Conservation (phyloP, 2,888 invertebrate species). For the Drosophila infuscata region DNA sequence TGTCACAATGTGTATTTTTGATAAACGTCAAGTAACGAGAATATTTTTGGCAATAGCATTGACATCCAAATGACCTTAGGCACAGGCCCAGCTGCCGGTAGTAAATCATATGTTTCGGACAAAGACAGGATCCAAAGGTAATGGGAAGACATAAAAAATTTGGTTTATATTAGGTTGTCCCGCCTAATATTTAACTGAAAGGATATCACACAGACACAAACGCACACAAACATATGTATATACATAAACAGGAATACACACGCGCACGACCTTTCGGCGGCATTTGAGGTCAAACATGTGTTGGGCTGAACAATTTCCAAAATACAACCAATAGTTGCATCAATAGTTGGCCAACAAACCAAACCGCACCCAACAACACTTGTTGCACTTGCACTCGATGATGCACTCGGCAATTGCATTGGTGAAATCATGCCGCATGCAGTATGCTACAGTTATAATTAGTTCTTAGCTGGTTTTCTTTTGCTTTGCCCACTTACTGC, state of each 20-base stretch:
- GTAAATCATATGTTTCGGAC: constrained; percentile 19
- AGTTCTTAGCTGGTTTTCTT: background rate
- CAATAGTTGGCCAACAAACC: constrained; percentile 16
- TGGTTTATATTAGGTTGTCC: constrained; percentile 5
- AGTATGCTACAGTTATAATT: constrained; percentile 5
- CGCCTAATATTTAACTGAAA: constrained; percentile 40
- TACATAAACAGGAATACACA: constrained; percentile 29
- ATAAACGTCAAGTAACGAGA: constrained; percentile 18
- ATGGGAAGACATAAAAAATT: constrained; percentile 28
- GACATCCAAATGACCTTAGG: constrained; percentile 79
- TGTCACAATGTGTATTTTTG: constrained; percentile 6
- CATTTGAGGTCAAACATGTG: constrained; percentile 63
- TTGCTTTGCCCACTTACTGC: constrained; percentile 86
- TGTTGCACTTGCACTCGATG: constrained; percentile 65
- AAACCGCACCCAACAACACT: constrained; percentile 43
- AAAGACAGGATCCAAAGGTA: constrained; percentile 10
- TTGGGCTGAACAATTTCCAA: constrained; percentile 16
- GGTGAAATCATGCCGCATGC: constrained; percentile 26
- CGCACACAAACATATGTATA: constrained; percentile 2
- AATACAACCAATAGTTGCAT: constrained; percentile 27
- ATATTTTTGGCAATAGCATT: constrained; percentile 60
- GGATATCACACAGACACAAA: constrained; percentile 45
- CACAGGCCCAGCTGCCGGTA: constrained; percentile 31
- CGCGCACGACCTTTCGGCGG: constrained; percentile 59
- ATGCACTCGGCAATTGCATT: constrained; percentile 61